Conservation (phyloP, 2,888 invertebrate species). For the Ditula angustiorana region DNA sequence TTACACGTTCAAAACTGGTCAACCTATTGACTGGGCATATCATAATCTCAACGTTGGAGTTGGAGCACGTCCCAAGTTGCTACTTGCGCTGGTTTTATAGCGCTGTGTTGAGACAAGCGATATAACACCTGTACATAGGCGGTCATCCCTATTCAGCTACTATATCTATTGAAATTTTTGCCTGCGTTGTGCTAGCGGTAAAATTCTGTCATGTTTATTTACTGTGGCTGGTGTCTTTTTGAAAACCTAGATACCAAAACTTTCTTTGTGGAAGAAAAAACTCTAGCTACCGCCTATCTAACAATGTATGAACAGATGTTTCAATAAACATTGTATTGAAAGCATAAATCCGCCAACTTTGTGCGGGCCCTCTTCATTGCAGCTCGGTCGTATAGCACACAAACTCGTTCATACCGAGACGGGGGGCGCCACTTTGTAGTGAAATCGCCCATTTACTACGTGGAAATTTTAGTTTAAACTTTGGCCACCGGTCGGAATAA, state of each 20-base stretch:
- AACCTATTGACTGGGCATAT: too few relatives aligned
- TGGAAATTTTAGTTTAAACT: conserved; percentile 8
- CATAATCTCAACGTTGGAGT: too few relatives aligned
- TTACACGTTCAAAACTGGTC: too few relatives aligned
- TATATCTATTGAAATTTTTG: too few relatives aligned
- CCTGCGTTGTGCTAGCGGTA: too few relatives aligned
- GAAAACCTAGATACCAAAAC: not conserved
- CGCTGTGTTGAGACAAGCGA: too few relatives aligned
- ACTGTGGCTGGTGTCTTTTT: not conserved
- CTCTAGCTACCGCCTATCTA: not conserved
- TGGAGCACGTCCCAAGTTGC: too few relatives aligned
- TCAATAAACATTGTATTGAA: conserved; percentile 22
- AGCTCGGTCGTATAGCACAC: not conserved
- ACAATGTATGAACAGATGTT: conserved; percentile 19
- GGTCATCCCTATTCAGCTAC: too few relatives aligned
- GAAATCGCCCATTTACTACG: not conserved
- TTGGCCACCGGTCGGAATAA: not conserved
- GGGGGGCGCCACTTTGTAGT: not conserved
- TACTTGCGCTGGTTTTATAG: too few relatives aligned
- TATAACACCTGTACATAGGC: too few relatives aligned
- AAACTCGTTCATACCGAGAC: conserved; percentile 5
- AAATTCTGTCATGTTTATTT: not conserved
- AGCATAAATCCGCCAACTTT: conserved; percentile 14
- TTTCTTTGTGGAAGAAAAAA: too few relatives aligned
- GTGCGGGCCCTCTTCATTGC: not conserved